phyloP scores from a whole-genome alignment of 2,888 invertebrate genomes.

The Achlya flavicornis region DNA sequence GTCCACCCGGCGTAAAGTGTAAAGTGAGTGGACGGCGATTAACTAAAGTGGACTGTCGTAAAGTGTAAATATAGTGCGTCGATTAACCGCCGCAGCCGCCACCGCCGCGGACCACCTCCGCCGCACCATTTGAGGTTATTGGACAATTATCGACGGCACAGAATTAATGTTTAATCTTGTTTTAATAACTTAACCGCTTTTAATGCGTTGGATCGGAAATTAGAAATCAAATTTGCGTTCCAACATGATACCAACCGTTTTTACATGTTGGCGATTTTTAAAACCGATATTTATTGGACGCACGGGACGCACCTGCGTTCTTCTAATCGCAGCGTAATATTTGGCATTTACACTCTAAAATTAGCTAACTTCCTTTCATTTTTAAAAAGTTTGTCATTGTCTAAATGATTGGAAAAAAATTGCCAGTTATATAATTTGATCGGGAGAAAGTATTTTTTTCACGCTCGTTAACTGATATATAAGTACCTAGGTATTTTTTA shows the following conservation, averaged over 20 bases:
- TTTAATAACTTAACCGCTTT: constrained; percentile 35
- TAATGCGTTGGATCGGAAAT: constrained; percentile 16
- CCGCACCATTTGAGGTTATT: constrained; percentile 32
- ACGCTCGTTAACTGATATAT: no score
- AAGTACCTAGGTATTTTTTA: no score
- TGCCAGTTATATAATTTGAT: no score
- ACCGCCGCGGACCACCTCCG: constrained; percentile 21
- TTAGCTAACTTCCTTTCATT: no score
- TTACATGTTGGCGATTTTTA: constrained; percentile 14
- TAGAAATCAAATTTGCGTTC: constrained; percentile 32
- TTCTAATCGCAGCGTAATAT: not conserved
- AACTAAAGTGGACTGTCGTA: constrained; percentile 47
- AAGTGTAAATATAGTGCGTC: constrained; percentile 43
- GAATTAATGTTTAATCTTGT: constrained; percentile 37
- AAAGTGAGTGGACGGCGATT: constrained; percentile 51
- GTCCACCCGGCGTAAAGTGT: constrained; percentile 32
- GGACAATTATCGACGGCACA: constrained; percentile 38
- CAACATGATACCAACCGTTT: constrained; percentile 15
- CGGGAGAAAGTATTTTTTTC: no score
- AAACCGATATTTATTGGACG: not conserved
- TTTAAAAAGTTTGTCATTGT: no score
- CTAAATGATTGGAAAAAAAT: no score
- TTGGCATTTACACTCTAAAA: not conserved
- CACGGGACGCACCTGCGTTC: not conserved
- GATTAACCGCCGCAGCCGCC: constrained; percentile 24